Evolutionary conservation across 2,797 vertebrate genomes (phyloP).

Genomic region (Antrozous pallidus): DNA sequence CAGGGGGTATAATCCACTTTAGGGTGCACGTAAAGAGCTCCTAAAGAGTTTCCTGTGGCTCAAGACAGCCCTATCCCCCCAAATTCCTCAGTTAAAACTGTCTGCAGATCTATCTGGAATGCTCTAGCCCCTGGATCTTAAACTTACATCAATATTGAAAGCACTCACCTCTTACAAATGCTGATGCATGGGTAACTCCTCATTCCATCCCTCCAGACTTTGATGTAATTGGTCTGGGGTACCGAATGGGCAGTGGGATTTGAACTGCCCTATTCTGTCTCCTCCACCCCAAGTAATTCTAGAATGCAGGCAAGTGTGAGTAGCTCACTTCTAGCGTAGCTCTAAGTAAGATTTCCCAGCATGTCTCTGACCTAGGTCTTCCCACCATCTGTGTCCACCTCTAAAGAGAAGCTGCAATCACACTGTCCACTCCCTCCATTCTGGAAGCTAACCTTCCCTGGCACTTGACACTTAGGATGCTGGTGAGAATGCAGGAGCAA

Average conservation of each 20-base stretch:
- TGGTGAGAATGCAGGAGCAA: background rate
- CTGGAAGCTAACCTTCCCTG: background rate
- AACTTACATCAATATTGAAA: background rate
- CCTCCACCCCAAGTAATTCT: background rate
- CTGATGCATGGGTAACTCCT: background rate
- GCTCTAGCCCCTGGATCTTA: background rate
- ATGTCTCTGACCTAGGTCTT: background rate
- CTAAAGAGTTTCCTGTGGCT: background rate
- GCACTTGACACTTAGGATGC: background rate
- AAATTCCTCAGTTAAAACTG: background rate
- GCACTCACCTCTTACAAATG: background rate
- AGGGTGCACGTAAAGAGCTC: background rate
- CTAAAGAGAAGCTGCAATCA: background rate
- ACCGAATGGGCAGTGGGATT: background rate
- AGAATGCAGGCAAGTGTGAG: background rate
- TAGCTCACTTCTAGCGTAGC: background rate
- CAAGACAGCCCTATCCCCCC: background rate
- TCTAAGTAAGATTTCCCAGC: background rate
- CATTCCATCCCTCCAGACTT: background rate
- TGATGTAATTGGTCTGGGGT: background rate
- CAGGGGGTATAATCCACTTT: background rate
- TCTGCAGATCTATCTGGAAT: background rate
- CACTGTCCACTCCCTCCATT: accelerated
- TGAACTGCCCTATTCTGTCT: accelerated
- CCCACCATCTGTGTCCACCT: accelerated